Conservation (phyloP, 2,797 vertebrate genomes). For the Sorex maritimensis region DNA sequence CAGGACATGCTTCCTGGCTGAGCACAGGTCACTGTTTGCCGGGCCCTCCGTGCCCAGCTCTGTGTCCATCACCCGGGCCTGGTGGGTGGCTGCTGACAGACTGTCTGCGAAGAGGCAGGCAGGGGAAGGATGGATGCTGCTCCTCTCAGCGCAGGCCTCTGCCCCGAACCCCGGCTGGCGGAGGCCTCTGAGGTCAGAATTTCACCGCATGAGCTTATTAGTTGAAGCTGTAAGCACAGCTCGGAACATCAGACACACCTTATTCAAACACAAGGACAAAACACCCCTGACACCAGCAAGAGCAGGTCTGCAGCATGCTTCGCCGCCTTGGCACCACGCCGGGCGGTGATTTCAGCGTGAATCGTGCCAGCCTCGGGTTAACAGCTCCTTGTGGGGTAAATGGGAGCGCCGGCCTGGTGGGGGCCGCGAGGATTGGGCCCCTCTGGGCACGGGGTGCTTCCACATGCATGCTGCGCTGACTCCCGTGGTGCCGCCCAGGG, state of each 20-base stretch:
- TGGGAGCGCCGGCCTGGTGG: no score
- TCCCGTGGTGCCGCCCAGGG: not conserved
- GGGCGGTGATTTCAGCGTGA: not conserved
- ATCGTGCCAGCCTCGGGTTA: not conserved
- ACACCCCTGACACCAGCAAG: not conserved
- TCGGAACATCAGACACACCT: conserved; percentile 15
- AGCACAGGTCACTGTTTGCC: not conserved
- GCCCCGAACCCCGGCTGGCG: no score
- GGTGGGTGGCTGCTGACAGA: not conserved
- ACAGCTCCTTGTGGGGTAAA: no score
- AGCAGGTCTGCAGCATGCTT: no score
- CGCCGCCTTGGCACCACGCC: not conserved
- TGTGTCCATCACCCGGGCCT: not conserved
- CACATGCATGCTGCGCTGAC: not conserved
- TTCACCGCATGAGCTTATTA: conserved; percentile 9
- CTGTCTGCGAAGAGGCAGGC: not conserved
- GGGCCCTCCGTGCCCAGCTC: not conserved
- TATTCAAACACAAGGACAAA: not conserved
- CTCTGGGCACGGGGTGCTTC: not conserved
- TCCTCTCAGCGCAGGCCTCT: not conserved
- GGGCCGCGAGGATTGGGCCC: fast-evolving
- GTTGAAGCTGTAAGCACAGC: conserved; percentile 47
- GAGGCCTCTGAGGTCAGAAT: not conserved
- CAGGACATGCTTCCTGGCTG: not conserved
- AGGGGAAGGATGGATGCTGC: not conserved